A percentile compares a stretch with the other conserved stretches of the same genome.
phyloP scores from a whole-genome alignment of 2,797 vertebrate genomes.

The Cyclopterus lumpus region DNA sequence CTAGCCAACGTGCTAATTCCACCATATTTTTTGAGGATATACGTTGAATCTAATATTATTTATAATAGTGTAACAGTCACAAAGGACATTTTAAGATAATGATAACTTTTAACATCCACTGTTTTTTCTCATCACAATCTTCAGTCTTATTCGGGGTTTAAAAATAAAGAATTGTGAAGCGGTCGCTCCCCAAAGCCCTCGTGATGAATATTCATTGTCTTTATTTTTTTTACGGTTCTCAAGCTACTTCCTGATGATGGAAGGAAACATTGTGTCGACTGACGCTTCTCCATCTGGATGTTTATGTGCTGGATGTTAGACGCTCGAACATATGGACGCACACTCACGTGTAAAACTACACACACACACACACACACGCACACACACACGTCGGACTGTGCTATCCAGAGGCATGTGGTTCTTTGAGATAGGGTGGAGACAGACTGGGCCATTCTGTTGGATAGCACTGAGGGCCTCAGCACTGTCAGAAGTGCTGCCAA shows the following conservation, averaged over 20 bases:
- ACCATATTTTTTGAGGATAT: too few relatives aligned
- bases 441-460: conserved; percentile 67
- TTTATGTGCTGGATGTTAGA: conserved; percentile 68
- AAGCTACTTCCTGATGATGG: conserved; percentile 56
- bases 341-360: conserved; percentile 6
- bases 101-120: too few relatives aligned
- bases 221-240: conserved; percentile 37
- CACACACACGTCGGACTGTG: conserved; percentile 19
- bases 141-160: not conserved
- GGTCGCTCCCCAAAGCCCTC: conserved; percentile 3
- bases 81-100: not conserved
- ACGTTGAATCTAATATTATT: too few relatives aligned
- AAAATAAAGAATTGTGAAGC: not conserved
- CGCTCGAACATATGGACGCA: conserved; percentile 66
- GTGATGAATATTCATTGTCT: conserved; percentile 59
- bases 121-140: not conserved
- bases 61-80: too few relatives aligned
- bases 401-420: conserved; percentile 73
- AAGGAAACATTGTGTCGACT: conserved; percentile 59
- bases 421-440: conserved; percentile 77
- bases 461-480: conserved; percentile 65
- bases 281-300: conserved; percentile 74
- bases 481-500: conserved; percentile 77
- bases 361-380: conserved; percentile 16
- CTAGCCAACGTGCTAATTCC: too few relatives aligned